These are phyloP conservation scores for Perdita meconis DNA, from an alignment of 2,888 invertebrate genomes.

Conservation along the genomic window DNA sequence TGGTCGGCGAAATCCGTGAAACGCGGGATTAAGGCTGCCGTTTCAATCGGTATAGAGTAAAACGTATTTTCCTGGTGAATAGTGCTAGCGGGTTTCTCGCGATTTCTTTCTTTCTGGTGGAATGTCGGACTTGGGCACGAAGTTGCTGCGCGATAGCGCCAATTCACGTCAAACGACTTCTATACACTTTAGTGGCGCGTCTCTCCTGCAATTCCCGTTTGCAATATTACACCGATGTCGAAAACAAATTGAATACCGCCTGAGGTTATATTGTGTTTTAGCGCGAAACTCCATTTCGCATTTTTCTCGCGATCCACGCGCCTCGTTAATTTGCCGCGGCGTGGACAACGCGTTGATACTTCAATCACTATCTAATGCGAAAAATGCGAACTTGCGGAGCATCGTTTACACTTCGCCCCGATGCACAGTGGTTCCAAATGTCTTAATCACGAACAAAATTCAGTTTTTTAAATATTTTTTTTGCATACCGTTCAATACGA, in stretches of 20 bases:
- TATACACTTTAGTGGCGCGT: background rate
- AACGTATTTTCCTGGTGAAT: background rate
- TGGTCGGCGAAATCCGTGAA: background rate
- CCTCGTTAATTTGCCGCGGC: no score
- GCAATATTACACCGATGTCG: background rate
- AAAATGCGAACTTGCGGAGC: no score
- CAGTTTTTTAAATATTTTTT: no score
- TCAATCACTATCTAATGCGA: no score
- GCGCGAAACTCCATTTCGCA: no score
- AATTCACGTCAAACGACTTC: conserved; percentile 3
- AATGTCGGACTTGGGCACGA: background rate
- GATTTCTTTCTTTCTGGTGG: conserved; percentile 1
- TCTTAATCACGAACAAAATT: no score
- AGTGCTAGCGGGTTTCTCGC: background rate
- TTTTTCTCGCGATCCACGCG: no score
- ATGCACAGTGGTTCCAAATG: no score
- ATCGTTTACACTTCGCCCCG: no score
- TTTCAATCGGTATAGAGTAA: background rate
- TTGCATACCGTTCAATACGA: no score
- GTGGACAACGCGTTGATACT: no score
- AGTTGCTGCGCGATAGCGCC: background rate
- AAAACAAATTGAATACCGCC: conserved; percentile 1
- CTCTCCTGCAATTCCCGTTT: background rate
- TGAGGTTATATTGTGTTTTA: background rate
- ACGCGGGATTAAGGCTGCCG: background rate